Evolutionary conservation across 2,113 vertebrate species (phyloP).

Genomic region (Chionomys nivalis): DNA sequence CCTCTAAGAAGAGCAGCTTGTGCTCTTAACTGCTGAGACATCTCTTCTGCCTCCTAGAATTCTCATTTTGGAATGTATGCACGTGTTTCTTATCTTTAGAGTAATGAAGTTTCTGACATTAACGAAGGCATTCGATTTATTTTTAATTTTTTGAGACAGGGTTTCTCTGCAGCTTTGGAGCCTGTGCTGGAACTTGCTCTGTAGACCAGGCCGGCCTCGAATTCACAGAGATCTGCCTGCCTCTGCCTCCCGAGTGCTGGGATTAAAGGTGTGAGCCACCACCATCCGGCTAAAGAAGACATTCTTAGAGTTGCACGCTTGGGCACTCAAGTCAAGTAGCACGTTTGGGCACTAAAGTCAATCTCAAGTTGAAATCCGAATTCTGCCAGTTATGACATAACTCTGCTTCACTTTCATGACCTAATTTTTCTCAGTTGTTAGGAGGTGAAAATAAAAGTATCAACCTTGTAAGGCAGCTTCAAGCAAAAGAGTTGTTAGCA

Average conservation of each 20-base stretch:
- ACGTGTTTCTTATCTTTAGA: background rate
- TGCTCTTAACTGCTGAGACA: background rate
- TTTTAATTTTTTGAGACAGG: too few relatives aligned
- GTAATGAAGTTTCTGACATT: slow-evolving; percentile 36
- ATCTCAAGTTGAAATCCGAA: background rate
- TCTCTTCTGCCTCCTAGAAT: background rate
- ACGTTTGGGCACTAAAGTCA: background rate
- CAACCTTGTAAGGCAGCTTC: background rate
- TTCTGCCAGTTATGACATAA: background rate
- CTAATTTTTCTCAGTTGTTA: slow-evolving; percentile 34
- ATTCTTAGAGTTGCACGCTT: slow-evolving; percentile 19
- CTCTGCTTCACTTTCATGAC: background rate
- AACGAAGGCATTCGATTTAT: background rate
- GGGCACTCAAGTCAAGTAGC: background rate
- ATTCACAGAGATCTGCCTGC: too few relatives aligned
- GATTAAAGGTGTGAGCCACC: too few relatives aligned
- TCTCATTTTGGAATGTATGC: slow-evolving; percentile 16
- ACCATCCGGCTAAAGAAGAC: background rate
- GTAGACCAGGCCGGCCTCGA: too few relatives aligned
- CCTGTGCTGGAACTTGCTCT: too few relatives aligned
- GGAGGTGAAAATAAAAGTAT: background rate
- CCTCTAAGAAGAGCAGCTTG: background rate
- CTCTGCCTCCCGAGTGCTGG: too few relatives aligned
- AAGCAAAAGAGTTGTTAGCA: background rate
- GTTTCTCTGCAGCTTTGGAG: too few relatives aligned